A percentile compares a stretch with the other conserved stretches of the same genome.
Conservation (phyloP, 2,797 vertebrate species). For the Cynodonichthys magdalenae region DNA sequence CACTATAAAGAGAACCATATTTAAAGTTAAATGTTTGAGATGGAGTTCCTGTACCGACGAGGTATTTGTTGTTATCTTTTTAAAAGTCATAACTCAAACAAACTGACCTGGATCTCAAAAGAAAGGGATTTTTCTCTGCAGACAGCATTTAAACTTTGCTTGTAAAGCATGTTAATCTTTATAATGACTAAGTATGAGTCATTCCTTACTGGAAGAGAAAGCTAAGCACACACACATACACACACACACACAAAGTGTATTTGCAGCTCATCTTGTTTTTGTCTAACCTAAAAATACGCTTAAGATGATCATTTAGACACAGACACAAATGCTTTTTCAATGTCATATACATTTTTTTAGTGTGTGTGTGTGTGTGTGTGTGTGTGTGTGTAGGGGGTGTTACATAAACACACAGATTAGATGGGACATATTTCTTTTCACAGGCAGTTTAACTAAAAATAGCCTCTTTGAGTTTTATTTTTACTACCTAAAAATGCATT, state of each 20-base stretch:
- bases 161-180: slow-evolving; percentile 48
- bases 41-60: background rate
- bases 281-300: background rate
- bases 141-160: slow-evolving; percentile 23
- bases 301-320: background rate
- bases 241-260: background rate
- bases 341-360: background rate
- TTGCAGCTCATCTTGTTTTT: background rate
- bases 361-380: background rate
- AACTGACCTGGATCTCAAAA: slow-evolving; percentile 24
- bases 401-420: background rate
- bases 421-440: too few relatives aligned
- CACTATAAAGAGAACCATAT: too few relatives aligned
- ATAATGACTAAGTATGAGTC: slow-evolving; percentile 56
- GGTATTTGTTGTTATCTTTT: slow-evolving; percentile 8
- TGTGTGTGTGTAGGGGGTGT: background rate
- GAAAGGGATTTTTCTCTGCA: slow-evolving; percentile 11
- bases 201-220: slow-evolving; percentile 59
- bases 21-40: background rate
- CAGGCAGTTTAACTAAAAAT: too few relatives aligned
- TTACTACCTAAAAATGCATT: too few relatives aligned
- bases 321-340: background rate
- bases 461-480: too few relatives aligned
- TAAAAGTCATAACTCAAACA: background rate
- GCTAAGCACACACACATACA: slow-evolving; percentile 6